Percentiles rank a stretch among this genome's conserved stretches.
Conservation (phyloP, 2,888 invertebrate genomes). For the Bombylius discolor region DNA sequence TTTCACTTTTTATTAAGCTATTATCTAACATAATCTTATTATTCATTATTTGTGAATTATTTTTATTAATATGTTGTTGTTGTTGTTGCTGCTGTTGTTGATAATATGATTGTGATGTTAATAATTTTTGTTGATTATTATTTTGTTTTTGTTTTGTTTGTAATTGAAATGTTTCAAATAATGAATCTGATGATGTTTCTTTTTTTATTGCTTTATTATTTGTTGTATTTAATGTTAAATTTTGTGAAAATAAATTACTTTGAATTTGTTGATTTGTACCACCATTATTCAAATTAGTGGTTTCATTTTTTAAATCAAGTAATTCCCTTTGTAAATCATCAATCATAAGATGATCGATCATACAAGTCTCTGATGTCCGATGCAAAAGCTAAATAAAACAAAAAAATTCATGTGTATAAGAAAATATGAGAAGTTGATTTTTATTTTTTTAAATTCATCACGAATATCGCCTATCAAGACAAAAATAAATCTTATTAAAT, state of each 20-base stretch:
- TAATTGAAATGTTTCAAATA: neutral
- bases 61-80: neutral
- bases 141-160: neutral
- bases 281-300: constrained; percentile 12
- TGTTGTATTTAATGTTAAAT: neutral
- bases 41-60: neutral
- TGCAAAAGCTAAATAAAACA: constrained; percentile 46
- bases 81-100: neutral
- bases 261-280: constrained; percentile 3
- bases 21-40: neutral
- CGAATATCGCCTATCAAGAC: no score
- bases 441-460: no score
- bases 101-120: neutral
- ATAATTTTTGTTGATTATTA: neutral
- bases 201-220: neutral
- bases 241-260: neutral
- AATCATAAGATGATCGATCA: constrained; percentile 61
- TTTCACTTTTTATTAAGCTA: constrained; percentile 11
- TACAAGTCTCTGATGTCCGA: constrained; percentile 61
- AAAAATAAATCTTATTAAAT: no score
- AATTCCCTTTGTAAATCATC: constrained; percentile 56
- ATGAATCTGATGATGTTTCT: neutral
- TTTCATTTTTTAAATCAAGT: constrained; percentile 44
- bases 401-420: neutral
- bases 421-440: no score